Conservation (phyloP, 2,113 vertebrate genomes). For the Lepus americanus region DNA sequence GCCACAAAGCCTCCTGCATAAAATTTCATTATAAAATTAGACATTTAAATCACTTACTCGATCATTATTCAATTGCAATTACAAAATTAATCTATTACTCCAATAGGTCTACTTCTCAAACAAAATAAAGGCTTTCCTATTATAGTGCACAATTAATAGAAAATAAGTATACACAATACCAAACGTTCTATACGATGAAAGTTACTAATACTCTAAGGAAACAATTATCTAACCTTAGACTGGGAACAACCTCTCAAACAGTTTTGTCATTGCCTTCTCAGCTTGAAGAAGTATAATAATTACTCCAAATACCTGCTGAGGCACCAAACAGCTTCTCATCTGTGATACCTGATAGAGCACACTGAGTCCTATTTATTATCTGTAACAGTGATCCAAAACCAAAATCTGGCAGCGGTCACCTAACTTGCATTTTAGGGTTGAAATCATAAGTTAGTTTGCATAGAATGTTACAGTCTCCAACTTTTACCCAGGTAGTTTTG, state of each 20-base stretch:
- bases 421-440: background rate
- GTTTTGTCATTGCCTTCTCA: conserved; percentile 17
- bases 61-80: background rate
- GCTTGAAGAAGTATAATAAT: conserved; percentile 66
- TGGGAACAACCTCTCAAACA: conserved; percentile 39
- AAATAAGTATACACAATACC: conserved; percentile 55
- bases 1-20: too few relatives aligned
- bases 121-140: background rate
- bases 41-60: conserved; percentile 21
- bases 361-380: background rate
- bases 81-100: background rate
- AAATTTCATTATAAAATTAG: conserved; percentile 33
- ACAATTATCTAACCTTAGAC: conserved; percentile 54
- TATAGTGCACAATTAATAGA: conserved; percentile 43
- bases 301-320: conserved; percentile 35
- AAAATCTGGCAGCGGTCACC: background rate
- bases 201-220: conserved; percentile 23
- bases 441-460: background rate
- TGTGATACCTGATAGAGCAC: background rate
- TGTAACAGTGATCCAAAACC: background rate
- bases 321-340: conserved; percentile 15
- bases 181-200: conserved; percentile 21
- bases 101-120: background rate
- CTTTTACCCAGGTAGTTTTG: background rate
- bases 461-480: background rate